Base-by-base conservation (phyloP, 2,113 vertebrate genomes). In the Indicator maculatus region DNA sequence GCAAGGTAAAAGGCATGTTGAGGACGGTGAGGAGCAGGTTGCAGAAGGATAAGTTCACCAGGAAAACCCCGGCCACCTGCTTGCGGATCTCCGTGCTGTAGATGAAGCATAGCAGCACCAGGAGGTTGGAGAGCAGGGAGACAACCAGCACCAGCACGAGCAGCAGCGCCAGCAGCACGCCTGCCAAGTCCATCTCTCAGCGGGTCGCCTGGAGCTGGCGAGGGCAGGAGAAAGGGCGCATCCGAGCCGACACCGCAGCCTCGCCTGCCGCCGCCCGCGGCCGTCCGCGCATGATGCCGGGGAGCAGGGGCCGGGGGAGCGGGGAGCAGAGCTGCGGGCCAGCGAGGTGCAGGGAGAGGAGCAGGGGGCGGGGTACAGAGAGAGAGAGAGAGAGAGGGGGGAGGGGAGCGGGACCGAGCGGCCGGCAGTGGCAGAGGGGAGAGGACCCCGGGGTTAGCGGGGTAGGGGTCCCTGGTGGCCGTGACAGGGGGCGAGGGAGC, bases 21-120 rank as follows among this genome's bases (percentile, higher is more conserved):
- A 98, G 83, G 36, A 98, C 47, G 2, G 97, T 96, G 77, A 98
- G 97, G 44, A 98, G 97, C 92, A 98, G 97, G 95, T 98, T 98
- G 97, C 98, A 98, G 73, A 98, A 96, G 12, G 97, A 98, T 47
- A 98, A 97, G 90, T 98, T 98, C 33, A 98, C 97, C 96, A 97
- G 97, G 95, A 98, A 98, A 81, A 98, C 69, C 26, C 98, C 98
- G 6, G 98, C 97, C 12, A 98, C 98, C 65, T 98, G 98, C 74
- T 97, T 97, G 38, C 98, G 96, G 52, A 98, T 97, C 83, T 98
- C 97, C 24, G 97, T 94, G 90, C 98, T 98, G 93, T 96, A 97
- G 83, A 96, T 78, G 92, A 98, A 98, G 83, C 98, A 98, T 95
- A 98, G 95, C 94, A 98, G 96, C 92, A 98, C 98, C 72, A 98